phyloP scores from a whole-genome alignment of 2,797 vertebrate species.

The Argya squamiceps region DNA sequence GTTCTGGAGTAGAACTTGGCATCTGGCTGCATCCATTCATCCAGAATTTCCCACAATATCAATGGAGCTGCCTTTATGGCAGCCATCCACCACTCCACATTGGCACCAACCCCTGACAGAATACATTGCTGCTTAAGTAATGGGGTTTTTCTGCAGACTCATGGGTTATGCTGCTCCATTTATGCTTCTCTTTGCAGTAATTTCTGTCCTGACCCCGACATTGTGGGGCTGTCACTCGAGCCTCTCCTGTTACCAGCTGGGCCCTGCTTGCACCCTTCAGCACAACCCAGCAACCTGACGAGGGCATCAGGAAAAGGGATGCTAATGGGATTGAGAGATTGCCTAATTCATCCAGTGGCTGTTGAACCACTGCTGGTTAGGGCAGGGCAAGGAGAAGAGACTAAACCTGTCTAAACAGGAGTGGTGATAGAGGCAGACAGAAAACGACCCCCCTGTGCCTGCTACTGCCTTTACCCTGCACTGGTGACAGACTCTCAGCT shows the following conservation, averaged over 20 bases:
- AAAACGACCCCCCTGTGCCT: fast-evolving
- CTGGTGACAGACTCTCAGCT: background rate
- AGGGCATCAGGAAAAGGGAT: background rate
- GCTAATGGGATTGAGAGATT: background rate
- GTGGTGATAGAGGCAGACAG: background rate
- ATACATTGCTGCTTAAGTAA: background rate
- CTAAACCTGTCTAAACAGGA: background rate
- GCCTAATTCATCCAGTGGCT: background rate
- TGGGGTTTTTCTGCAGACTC: background rate
- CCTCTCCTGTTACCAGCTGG: background rate
- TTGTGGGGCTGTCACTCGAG: fast-evolving
- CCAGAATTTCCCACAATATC: background rate
- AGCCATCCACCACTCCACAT: background rate
- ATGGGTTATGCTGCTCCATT: background rate
- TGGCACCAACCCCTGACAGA: background rate
- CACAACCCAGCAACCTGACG: background rate
- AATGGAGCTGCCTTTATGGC: background rate
- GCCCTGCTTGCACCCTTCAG: background rate
- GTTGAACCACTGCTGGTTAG: background rate
- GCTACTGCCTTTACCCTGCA: background rate
- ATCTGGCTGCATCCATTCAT: background rate
- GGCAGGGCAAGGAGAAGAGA: background rate
- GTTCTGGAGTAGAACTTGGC: background rate
- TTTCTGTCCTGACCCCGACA: background rate
- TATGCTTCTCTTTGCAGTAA: background rate